Conservation (phyloP, 2,888 invertebrate species). For the Diarsia rubi region DNA sequence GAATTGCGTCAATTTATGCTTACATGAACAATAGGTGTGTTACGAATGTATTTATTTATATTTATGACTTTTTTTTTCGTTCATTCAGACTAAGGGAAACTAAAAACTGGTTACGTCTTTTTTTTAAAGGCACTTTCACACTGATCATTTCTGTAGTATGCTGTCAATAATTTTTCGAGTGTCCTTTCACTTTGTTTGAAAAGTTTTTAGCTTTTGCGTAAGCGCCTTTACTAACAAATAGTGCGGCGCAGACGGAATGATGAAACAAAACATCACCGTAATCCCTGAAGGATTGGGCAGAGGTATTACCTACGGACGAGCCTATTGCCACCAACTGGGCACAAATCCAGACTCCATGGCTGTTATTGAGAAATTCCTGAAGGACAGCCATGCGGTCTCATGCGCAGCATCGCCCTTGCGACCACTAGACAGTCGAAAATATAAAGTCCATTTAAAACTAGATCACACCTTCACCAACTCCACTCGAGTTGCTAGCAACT, state of each 20-base stretch:
- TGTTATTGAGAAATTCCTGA: no score
- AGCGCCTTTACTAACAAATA: not conserved
- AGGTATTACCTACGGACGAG: no score
- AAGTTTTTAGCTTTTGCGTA: not conserved
- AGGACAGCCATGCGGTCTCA: no score
- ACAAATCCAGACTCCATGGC: no score
- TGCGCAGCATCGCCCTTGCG: no score
- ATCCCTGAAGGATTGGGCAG: no score
- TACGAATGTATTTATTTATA: slow-evolving; percentile 23
- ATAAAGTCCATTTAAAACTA: not conserved
- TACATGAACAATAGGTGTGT: not conserved
- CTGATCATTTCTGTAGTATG: not conserved
- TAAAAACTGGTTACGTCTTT: not conserved
- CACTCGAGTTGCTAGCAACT: not conserved
- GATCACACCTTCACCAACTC: not conserved
- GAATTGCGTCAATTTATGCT: slow-evolving; percentile 48
- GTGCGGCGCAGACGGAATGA: not conserved
- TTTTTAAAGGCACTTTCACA: not conserved
- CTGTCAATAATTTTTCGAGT: not conserved
- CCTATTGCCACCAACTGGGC: no score
- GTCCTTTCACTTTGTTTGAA: not conserved
- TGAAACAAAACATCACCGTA: no score
- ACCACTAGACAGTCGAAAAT: not conserved
- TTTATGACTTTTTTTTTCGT: not conserved
- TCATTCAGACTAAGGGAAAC: slow-evolving; percentile 19